phyloP scores from a whole-genome alignment of 2,888 invertebrate genomes.

The Epinotia brunnichana region DNA sequence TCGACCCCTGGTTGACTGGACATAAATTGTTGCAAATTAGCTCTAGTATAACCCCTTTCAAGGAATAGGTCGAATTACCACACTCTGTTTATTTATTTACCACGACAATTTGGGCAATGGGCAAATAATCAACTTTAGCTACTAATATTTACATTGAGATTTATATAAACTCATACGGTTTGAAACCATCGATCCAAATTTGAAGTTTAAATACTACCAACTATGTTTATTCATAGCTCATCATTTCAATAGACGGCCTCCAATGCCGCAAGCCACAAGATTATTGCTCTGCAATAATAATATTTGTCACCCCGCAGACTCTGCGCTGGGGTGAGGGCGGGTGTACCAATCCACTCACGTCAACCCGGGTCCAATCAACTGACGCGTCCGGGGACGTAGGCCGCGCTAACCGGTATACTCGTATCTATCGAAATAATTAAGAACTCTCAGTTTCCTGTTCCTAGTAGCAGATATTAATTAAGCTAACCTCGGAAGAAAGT shows the following conservation, averaged over 20 bases:
- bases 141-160: no score
- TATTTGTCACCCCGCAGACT: slow-evolving; percentile 44
- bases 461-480: slow-evolving; percentile 16
- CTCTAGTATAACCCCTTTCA: no score
- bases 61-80: no score
- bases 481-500: not conserved
- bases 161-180: no score
- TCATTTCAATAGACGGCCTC: not conserved
- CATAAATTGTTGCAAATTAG: no score
- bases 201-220: no score
- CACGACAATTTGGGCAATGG: no score
- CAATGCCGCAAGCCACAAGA: slow-evolving; percentile 5
- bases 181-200: no score
- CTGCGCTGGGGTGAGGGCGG: slow-evolving; percentile 50
- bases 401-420: slow-evolving; percentile 13
- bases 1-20: no score
- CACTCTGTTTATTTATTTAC: no score
- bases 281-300: slow-evolving; percentile 39
- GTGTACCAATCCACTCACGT: slow-evolving; percentile 80
- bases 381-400: slow-evolving; percentile 75
- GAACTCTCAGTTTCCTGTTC: slow-evolving; percentile 3
- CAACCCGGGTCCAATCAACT: slow-evolving; percentile 80
- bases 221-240: no score
- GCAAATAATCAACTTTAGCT: no score
- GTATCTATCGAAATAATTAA: slow-evolving; percentile 23